Conservation (phyloP, 2,113 vertebrate species). For the Stictonetta naevosa region DNA sequence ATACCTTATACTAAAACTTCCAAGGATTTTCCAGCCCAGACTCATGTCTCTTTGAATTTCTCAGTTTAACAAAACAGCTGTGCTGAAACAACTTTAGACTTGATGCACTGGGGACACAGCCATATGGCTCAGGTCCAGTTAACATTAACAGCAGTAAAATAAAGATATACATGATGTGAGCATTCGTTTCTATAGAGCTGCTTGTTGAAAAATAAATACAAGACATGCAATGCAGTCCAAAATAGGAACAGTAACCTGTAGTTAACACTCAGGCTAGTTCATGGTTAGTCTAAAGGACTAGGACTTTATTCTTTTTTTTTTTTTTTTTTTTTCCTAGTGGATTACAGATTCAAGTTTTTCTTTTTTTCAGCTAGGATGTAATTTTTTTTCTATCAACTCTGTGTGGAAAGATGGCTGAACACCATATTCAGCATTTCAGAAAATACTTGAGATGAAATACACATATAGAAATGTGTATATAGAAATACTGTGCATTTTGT, state of each 20-base stretch:
- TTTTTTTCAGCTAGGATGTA: neutral
- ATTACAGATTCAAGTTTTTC: neutral
- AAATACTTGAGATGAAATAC: neutral
- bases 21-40: neutral
- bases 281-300: neutral
- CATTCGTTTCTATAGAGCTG: neutral
- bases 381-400: neutral
- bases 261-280: neutral
- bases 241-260: neutral
- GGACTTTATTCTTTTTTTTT: neutral
- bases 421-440: neutral
- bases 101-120: neutral
- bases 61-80: neutral
- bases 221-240: neutral
- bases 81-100: neutral
- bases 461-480: neutral
- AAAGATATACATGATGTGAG: neutral
- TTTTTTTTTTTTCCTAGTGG: neutral
- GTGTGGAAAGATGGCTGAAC: neutral
- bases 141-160: neutral
- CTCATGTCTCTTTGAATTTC: neutral
- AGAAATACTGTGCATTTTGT: neutral
- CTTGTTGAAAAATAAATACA: neutral
- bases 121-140: neutral
- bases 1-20: neutral